Percentiles rank a stretch among this genome's conserved stretches.
Evolutionary conservation across 1,140 invertebrate species (phyloP).

Genomic region (Drosophila takahashii): DNA sequence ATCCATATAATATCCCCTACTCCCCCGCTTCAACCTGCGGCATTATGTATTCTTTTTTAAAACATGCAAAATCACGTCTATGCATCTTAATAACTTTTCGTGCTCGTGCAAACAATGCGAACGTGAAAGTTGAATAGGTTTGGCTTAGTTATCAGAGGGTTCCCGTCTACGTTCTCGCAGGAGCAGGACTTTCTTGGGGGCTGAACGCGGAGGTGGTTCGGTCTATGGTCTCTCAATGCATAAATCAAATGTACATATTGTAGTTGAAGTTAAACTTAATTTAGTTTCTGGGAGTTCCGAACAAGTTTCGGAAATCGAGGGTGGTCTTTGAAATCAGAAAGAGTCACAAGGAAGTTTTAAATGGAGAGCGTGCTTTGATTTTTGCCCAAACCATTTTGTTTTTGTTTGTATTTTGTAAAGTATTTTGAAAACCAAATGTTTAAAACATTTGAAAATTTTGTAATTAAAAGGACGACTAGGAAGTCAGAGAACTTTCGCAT

Average conservation of each 20-base stretch:
- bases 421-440: too few species aligned
- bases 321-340: neutral
- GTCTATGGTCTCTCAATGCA: conserved; percentile 45
- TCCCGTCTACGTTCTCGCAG: conserved; percentile 24
- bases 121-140: conserved; percentile 78
- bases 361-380: neutral
- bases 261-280: conserved; percentile 60
- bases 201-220: neutral
- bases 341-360: neutral
- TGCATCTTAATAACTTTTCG: conserved; percentile 80
- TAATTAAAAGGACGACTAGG: too few species aligned
- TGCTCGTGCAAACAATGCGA: conserved; percentile 77
- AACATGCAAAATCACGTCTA: conserved; percentile 79
- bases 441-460: too few species aligned
- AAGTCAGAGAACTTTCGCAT: too few species aligned
- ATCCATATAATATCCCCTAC: neutral
- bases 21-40: conserved; percentile 7
- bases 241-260: conserved; percentile 67
- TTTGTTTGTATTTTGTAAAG: too few species aligned
- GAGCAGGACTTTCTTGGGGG: neutral
- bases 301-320: conserved; percentile 18
- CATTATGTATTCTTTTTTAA: conserved; percentile 67
- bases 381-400: neutral
- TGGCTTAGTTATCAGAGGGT: conserved; percentile 59
- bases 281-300: conserved; percentile 40